Evolutionary conservation across 1,140 invertebrate genomes (phyloP), one percentile per base, ranked within the genome.

Genomic region (Brachystomella parvula): DNA sequence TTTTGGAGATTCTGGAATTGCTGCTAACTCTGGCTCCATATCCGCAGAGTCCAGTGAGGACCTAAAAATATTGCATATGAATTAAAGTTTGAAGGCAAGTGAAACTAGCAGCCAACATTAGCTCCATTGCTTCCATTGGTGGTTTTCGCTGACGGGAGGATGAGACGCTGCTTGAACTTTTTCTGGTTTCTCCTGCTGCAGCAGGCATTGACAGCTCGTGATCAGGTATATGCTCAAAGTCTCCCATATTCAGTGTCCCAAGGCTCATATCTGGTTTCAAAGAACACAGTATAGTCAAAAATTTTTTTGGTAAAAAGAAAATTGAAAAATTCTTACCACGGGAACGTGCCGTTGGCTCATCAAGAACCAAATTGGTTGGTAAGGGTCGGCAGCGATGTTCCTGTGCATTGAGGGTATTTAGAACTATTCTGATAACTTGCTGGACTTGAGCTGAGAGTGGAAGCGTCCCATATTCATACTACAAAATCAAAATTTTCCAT

Each of bases 381-480:
- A 90, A 86, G 67, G 88, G 82, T 71, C 86, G 85, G 76, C 91
- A 94, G 53, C 87, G 85, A 82, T 92, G 92, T 77, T 92, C 88
- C 75, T 97, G 93, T 24, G 88, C 85, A 74, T 96, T 89, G 56
- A 98, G 77, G 0, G 94, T 96, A 76, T 95, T 94, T 57, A 98
- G 82, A n/a, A 97, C 88, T 72, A 97, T 92, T 73, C 87, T 84
- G 47, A 98, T 86, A 53, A 96, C 80, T 1, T 86, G 83, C 66
- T 90, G 86, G 2, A 96, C 83, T 73, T 91, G 87, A 30, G 82
- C 84, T 74, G 87, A 89, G 69, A 90, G 81, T 0, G 88, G 85
- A n/a, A 87, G 87, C 61, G 85, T 86, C 64, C 85, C 88, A 76
- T 96, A 97, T 72, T 94, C 89, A 77, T 96, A 97, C 90, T 95